A percentile compares a stretch with the other conserved stretches of the same genome.
These are phyloP conservation scores for Rhinoraja longicauda DNA, from an alignment of 2,797 vertebrate genomes.

Conservation along the genomic window DNA sequence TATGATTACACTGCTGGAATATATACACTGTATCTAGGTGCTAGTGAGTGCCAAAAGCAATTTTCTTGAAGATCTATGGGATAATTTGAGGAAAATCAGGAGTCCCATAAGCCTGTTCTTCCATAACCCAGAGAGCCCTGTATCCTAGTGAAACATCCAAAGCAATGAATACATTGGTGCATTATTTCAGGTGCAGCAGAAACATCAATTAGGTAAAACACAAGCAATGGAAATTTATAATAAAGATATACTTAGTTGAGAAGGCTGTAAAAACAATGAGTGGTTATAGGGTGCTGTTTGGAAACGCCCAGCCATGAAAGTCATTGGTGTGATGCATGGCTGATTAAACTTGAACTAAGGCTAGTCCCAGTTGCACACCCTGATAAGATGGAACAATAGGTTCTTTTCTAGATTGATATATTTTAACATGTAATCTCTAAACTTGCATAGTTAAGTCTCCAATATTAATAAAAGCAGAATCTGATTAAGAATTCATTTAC, in stretches of 20 bases:
- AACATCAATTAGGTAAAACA: not conserved
- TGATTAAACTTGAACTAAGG: slow-evolving; percentile 15
- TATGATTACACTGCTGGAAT: too few relatives aligned
- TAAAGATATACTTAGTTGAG: not conserved
- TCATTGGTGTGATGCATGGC: not conserved
- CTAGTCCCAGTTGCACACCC: not conserved
- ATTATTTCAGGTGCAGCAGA: not conserved
- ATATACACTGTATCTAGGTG: too few relatives aligned
- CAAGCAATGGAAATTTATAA: not conserved
- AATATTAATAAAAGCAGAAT: not conserved
- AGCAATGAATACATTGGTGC: not conserved
- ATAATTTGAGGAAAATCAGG: too few relatives aligned
- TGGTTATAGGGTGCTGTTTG: not conserved
- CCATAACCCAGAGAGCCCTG: too few relatives aligned
- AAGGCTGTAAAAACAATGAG: not conserved
- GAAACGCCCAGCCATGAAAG: slow-evolving; percentile 3
- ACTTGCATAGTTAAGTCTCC: slow-evolving; percentile 19
- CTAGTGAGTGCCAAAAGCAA: too few relatives aligned
- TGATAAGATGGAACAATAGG: slow-evolving; percentile 1
- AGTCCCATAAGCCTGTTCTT: too few relatives aligned
- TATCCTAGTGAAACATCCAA: too few relatives aligned
- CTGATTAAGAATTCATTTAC: not conserved
- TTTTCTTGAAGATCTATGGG: too few relatives aligned
- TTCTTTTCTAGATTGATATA: not conserved
- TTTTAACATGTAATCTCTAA: not conserved